Percentiles rank a stretch among this genome's conserved stretches.
These are phyloP conservation scores for Lagopus leucura DNA, from an alignment of 2,113 vertebrate species.

Conservation along the genomic window DNA sequence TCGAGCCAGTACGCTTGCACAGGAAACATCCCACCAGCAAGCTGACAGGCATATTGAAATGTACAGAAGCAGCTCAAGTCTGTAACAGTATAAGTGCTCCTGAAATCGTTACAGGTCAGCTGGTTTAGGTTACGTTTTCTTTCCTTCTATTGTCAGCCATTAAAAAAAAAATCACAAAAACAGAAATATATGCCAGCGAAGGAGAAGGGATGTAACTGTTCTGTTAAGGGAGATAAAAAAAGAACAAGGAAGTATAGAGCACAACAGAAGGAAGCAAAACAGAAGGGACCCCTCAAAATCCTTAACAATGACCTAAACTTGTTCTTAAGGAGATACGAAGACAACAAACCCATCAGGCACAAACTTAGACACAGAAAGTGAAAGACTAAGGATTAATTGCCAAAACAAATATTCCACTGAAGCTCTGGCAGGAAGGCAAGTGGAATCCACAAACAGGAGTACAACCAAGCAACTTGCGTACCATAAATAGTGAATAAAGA, in stretches of 20 bases:
- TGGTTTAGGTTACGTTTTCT: conserved; percentile 29
- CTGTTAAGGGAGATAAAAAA: conserved; percentile 49
- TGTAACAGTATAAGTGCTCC: background rate
- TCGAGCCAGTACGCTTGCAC: background rate
- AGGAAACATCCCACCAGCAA: conserved; percentile 12
- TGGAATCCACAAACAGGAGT: background rate
- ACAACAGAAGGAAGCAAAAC: conserved; percentile 63
- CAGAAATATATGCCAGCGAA: conserved; percentile 43
- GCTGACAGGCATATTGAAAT: conserved; percentile 20
- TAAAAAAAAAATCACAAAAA: background rate
- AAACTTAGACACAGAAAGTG: background rate
- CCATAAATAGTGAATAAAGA: conserved; percentile 31
- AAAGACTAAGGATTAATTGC: background rate
- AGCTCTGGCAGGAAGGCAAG: conserved; percentile 31
- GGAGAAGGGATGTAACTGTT: conserved; percentile 35
- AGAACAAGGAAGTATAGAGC: conserved; percentile 36
- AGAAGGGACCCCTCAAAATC: conserved; percentile 6
- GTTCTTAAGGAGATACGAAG: background rate
- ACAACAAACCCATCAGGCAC: background rate
- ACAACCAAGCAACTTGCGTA: conserved; percentile 14
- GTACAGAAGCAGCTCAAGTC: background rate
- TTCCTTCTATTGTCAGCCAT: conserved; percentile 63
- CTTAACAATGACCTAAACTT: background rate
- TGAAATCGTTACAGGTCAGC: background rate
- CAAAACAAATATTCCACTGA: conserved; percentile 12